Percentiles rank a stretch among this genome's conserved stretches.
phyloP scores from a whole-genome alignment of 2,113 vertebrate genomes.

The Gymnogyps californianus region DNA sequence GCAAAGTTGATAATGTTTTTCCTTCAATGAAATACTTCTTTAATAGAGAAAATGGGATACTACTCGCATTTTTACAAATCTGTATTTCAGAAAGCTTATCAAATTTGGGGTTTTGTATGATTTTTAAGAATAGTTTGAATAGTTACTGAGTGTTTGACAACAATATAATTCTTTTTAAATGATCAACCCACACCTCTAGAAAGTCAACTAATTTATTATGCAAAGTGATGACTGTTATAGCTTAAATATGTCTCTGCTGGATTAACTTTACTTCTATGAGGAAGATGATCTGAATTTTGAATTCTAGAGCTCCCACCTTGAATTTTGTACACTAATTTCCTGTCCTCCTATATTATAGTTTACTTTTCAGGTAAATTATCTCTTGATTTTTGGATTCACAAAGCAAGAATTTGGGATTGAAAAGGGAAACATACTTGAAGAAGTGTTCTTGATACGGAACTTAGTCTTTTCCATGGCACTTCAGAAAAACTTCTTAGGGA shows the following conservation, averaged over 20 bases:
- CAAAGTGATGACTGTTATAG: background rate
- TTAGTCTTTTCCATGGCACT: background rate
- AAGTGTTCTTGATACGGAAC: background rate
- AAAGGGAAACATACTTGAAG: background rate
- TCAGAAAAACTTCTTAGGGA: background rate
- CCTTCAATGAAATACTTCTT: background rate
- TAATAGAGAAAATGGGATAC: background rate
- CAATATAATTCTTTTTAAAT: background rate
- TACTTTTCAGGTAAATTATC: background rate
- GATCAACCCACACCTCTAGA: accelerated
- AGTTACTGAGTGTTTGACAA: background rate
- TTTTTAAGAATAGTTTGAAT: background rate
- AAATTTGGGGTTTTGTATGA: background rate
- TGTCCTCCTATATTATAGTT: background rate
- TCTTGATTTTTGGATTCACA: background rate
- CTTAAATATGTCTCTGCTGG: background rate
- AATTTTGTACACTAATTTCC: background rate
- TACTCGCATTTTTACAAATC: background rate
- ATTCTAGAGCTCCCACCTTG: background rate
- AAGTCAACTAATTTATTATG: background rate
- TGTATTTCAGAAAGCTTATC: background rate
- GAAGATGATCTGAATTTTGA: background rate
- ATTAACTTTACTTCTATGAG: background rate
- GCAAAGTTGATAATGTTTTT: background rate
- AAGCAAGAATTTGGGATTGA: background rate